Percentiles rank a stretch among this genome's conserved stretches.
These are phyloP conservation scores for Holothuria leucospilota DNA, from an alignment of 53 echinoderm and acorn worm genomes.

Conservation along the genomic window DNA sequence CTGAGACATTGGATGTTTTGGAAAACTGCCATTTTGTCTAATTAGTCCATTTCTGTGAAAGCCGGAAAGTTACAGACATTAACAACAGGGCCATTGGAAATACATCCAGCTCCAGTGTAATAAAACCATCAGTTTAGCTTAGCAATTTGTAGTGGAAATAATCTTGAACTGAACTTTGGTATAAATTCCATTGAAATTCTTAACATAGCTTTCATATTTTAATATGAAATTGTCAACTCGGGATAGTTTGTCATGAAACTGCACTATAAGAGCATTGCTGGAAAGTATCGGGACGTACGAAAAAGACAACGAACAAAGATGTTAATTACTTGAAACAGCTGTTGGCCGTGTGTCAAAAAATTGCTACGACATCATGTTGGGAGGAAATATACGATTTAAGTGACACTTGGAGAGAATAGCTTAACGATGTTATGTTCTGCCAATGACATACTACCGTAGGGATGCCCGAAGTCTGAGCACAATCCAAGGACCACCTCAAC, in stretches of 20 bases:
- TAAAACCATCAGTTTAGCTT: slow-evolving; percentile 36
- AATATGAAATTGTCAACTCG: slow-evolving; percentile 45
- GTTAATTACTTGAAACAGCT: slow-evolving; percentile 45
- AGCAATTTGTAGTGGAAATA: slow-evolving; percentile 44
- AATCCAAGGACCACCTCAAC: slow-evolving; percentile 1
- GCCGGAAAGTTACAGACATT: not conserved
- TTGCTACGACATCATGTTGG: slow-evolving; percentile 50
- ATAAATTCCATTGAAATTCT: slow-evolving; percentile 54
- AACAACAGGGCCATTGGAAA: too few species aligned
- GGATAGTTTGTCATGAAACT: slow-evolving; percentile 38
- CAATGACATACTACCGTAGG: slow-evolving; percentile 19
- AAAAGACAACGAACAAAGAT: slow-evolving; percentile 30
- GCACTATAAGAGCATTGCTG: slow-evolving; percentile 20
- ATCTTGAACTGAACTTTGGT: slow-evolving; percentile 44
- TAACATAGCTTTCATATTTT: slow-evolving; percentile 48
- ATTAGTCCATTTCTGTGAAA: slow-evolving; percentile 11
- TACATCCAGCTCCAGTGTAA: not conserved
- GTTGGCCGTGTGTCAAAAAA: slow-evolving; percentile 43
- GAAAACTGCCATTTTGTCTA: slow-evolving; percentile 35
- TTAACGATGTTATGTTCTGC: slow-evolving; percentile 33
- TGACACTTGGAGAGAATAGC: slow-evolving; percentile 21
- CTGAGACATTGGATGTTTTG: slow-evolving; percentile 9
- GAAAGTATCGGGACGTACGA: slow-evolving; percentile 39
- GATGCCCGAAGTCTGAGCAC: not conserved
- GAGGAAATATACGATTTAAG: slow-evolving; percentile 46